A percentile compares a stretch with the other conserved stretches of the same genome.
Conservation (phyloP, 2,888 invertebrate genomes). For the Lithophane semibrunnea region DNA sequence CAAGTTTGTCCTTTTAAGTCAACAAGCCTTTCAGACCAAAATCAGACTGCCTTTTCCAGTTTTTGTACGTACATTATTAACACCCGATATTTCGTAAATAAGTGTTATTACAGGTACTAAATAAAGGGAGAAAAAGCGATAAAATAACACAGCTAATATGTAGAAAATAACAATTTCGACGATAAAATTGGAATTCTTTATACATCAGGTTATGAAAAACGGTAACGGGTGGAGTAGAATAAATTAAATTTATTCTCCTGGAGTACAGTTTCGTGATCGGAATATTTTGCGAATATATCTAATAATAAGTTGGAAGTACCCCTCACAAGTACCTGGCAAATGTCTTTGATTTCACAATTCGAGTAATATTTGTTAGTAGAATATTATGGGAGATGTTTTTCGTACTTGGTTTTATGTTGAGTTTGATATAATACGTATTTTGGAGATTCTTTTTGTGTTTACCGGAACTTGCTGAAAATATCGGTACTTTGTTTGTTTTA, state of each 20-base stretch:
- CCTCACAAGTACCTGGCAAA: conserved; percentile 43
- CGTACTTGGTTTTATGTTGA: background rate
- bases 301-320: conserved; percentile 53
- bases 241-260: conserved; percentile 67
- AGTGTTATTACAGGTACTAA: conserved; percentile 52
- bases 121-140: conserved; percentile 32
- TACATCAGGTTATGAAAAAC: conserved; percentile 66
- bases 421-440: background rate
- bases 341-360: conserved; percentile 55
- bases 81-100: conserved; percentile 37
- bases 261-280: conserved; percentile 61
- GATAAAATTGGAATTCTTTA: conserved; percentile 66
- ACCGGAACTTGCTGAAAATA: background rate
- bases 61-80: conserved; percentile 28
- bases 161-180: conserved; percentile 62
- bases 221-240: conserved; percentile 63
- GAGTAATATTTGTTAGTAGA: conserved; percentile 35
- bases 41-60: background rate
- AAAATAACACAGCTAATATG: conserved; percentile 57
- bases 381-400: conserved; percentile 1
- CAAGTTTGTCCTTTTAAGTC: background rate
- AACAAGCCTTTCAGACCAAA: background rate
- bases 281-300: conserved; percentile 58
- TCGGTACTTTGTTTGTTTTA: background rate
- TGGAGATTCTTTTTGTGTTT: background rate